Conservation (phyloP, 2,888 invertebrate species). For the Mechanitis messenoides region DNA sequence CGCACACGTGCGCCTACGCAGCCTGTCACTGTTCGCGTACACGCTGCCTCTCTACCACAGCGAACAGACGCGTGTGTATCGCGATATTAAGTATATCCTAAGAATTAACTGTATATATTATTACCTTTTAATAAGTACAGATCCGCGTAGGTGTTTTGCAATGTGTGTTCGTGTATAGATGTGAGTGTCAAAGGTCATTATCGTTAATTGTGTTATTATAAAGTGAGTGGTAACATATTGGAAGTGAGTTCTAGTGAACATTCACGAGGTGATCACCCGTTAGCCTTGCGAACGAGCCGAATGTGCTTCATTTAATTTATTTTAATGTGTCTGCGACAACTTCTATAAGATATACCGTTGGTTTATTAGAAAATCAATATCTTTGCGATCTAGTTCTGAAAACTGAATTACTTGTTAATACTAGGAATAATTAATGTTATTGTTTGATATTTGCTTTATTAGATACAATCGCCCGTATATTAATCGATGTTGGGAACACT, state of each 20-base stretch:
- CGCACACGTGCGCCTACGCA: conserved; percentile 51
- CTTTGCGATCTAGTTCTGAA: neutral
- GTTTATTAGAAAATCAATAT: too few relatives aligned
- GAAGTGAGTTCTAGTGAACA: conserved; percentile 48
- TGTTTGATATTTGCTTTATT: conserved; percentile 11
- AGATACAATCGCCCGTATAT: conserved; percentile 11
- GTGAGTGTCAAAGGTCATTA: conserved; percentile 58
- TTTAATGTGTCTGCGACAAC: conserved; percentile 55
- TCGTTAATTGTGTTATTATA: conserved; percentile 48
- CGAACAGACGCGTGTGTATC: conserved; percentile 48
- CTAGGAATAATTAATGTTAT: neutral
- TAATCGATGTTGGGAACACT: conserved; percentile 35
- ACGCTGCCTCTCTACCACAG: conserved; percentile 57
- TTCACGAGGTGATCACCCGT: conserved; percentile 51
- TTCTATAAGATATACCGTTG: conserved; percentile 42
- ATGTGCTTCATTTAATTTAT: conserved; percentile 55
- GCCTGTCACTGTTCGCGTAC: conserved; percentile 61
- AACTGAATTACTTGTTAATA: neutral
- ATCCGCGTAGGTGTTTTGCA: conserved; percentile 28
- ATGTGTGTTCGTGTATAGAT: conserved; percentile 41
- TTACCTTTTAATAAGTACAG: conserved; percentile 12
- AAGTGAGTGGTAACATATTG: conserved; percentile 58
- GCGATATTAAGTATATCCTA: conserved; percentile 35
- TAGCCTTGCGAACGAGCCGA: conserved; percentile 60
- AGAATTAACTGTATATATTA: conserved; percentile 22